Base-by-base conservation (phyloP, 2,797 vertebrate genomes). In the Synaphobranchus kaupii region DNA sequence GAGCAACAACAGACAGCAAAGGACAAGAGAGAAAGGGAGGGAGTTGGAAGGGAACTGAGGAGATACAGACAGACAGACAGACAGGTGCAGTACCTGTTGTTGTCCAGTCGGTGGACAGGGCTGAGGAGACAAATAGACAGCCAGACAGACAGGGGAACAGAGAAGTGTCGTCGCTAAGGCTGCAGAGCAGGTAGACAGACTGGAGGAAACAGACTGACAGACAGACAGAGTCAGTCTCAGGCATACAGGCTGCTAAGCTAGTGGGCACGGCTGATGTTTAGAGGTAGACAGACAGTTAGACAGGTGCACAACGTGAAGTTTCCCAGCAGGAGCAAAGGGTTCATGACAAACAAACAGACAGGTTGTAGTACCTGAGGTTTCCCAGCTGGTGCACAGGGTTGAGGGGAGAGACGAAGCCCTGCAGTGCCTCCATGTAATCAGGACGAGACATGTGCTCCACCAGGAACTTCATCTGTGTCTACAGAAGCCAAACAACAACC, bases 391-490 rank as follows among this genome's bases (percentile, higher is more conserved):
- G 95, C 15, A 96, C 96, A 0, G 96, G 96, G 90, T 96, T 97
- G 50, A 96, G 94, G 10, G 96, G 96, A 68, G 95, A 96, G 50
- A 96, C 94, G 0, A 96, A 96, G 17, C 95, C 96, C 81, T 96
- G 96, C 71, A 97, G 94, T 1, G 96, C 96, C 86, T 96, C 96
- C 95, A 96, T 96, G 89, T 96, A 96, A 86, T 96, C 96, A 10
- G 96, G 95, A 2, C 96, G 94, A 71, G 95, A 95, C 96, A 97
- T 97, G 90, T 97, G 96, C 87, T 97, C 96, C 87, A 96, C 96
- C 92, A 96, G 92, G 90, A 96, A 96, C 92, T 96, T 96, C 96
- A 96, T 96, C 93, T 96, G 96, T 47, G 95, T 95, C 96, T 96
- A 86, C 76, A 87, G 63, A 28, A 90, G 87, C 89, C 89, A 94